A percentile compares a stretch with the other conserved stretches of the same genome.
phyloP scores from a whole-genome alignment of 1,140 invertebrate genomes.

The Eurosta solidaginis region DNA sequence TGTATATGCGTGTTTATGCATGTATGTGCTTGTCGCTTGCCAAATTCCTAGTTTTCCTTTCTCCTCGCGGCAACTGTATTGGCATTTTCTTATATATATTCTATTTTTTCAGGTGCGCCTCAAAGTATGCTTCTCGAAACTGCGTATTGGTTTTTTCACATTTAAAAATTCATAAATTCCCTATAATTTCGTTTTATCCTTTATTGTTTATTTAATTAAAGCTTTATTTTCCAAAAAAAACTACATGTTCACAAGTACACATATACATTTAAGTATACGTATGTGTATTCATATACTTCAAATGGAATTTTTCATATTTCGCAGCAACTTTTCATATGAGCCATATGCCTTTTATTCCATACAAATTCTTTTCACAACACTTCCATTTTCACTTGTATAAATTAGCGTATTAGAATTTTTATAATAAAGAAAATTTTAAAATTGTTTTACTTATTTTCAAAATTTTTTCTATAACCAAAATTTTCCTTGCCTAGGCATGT shows the following conservation, averaged over 20 bases:
- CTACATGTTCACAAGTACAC: not conserved
- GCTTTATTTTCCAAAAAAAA: not conserved
- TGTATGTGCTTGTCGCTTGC: not conserved
- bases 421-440: slow-evolving; percentile 10
- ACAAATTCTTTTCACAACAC: not conserved
- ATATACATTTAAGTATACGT: not conserved
- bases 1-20: not conserved
- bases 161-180: slow-evolving; percentile 18
- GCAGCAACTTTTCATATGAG: not conserved
- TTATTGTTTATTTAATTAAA: not conserved
- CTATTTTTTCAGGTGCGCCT: not conserved
- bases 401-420: not conserved
- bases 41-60: not conserved
- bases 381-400: not conserved
- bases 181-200: not conserved
- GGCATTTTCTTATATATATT: not conserved
- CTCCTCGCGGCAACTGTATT: not conserved
- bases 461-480: not conserved
- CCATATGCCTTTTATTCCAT: not conserved
- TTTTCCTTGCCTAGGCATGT: not conserved
- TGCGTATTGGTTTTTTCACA: not conserved
- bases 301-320: slow-evolving; percentile 18
- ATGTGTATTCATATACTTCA: not conserved
- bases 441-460: not conserved
- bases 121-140: slow-evolving; percentile 7